These are phyloP conservation scores for Notarius quadriscutis DNA, from an alignment of 2,113 vertebrate species.

Conservation along the genomic window DNA sequence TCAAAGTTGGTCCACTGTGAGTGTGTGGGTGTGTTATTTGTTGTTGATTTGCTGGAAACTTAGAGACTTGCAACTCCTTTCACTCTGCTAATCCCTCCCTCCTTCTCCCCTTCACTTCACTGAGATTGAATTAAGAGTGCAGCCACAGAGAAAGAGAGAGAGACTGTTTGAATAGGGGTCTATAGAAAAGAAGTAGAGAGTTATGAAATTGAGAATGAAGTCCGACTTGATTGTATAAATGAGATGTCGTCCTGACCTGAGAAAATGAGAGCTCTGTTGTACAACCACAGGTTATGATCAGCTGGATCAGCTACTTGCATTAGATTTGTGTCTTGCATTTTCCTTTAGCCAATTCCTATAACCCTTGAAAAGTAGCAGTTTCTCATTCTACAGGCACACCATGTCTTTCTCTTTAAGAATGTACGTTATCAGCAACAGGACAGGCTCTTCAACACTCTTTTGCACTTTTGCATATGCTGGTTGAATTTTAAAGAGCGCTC, in stretches of 20 bases:
- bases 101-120: not conserved
- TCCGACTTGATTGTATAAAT: not conserved
- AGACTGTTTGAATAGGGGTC: not conserved
- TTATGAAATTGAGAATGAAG: not conserved
- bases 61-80: not conserved
- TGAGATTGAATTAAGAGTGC: not conserved
- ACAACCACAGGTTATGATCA: not conserved
- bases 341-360: no score
- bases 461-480: not conserved
- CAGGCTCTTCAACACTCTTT: not conserved
- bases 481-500: slow-evolving; percentile 1
- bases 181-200: slow-evolving; percentile 23
- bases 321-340: no score
- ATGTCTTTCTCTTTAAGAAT: not conserved
- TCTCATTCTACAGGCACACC: not conserved
- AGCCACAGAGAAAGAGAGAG: no score
- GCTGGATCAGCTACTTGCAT: slow-evolving; percentile 5
- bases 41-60: not conserved
- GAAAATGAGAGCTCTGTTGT: slow-evolving; percentile 8
- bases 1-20: not conserved
- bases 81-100: not conserved
- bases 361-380: not conserved
- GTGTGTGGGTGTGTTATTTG: not conserved
- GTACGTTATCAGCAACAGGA: not conserved
- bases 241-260: not conserved